Conservation (phyloP, 2,888 invertebrate species). For the Leucophenga maculata region DNA sequence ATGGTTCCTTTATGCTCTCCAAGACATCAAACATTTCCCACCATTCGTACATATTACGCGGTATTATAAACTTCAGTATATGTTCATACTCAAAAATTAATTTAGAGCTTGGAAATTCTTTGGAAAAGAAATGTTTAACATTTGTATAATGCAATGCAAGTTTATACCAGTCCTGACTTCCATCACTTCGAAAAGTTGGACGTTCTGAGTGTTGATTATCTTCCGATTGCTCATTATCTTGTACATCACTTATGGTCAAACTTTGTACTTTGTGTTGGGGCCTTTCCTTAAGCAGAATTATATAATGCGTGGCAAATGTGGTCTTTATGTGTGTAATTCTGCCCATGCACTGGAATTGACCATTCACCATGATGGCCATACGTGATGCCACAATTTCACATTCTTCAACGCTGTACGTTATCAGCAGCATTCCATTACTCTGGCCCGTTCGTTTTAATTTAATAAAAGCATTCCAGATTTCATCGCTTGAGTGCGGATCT, state of each 20-base stretch:
- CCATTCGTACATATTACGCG: not conserved
- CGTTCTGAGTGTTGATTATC: no score
- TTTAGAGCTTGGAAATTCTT: not conserved
- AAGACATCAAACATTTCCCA: conserved; percentile 12
- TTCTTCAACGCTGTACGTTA: conserved; percentile 7
- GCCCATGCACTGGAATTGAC: not conserved
- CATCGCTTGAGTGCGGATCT: not conserved
- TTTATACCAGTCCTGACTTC: not conserved
- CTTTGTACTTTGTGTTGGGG: no score
- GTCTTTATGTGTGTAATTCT: not conserved
- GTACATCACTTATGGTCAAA: not conserved
- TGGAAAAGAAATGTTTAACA: not conserved
- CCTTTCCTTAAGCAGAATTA: not conserved
- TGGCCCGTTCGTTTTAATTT: not conserved
- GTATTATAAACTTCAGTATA: not conserved
- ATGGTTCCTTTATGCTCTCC: not conserved
- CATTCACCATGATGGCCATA: not conserved
- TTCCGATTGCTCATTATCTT: no score
- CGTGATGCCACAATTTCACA: not conserved
- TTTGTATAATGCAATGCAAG: not conserved
- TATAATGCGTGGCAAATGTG: not conserved
- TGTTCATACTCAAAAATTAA: not conserved
- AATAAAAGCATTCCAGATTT: not conserved
- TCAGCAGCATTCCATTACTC: not conserved
- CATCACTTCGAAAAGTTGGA: not conserved